Conservation (phyloP, 1,140 invertebrate genomes). For the Zaprionus inermis region DNA sequence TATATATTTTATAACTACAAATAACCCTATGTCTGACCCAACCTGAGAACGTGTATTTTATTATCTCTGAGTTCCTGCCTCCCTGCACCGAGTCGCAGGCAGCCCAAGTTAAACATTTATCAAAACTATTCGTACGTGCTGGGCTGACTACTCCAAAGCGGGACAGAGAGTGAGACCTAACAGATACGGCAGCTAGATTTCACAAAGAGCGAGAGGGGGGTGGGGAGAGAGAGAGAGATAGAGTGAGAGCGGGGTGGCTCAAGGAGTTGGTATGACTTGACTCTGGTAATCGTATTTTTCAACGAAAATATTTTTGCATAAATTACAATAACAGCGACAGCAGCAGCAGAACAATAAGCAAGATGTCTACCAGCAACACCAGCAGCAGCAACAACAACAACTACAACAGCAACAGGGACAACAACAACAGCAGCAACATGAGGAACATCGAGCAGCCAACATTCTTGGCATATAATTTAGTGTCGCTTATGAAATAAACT, state of each 20-base stretch:
- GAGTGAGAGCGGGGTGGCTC: conserved; percentile 6
- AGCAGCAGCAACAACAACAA: conserved; percentile 42
- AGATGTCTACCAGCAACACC: conserved; percentile 73
- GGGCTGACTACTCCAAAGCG: conserved; percentile 26
- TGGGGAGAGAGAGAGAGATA: not conserved
- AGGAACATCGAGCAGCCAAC: conserved; percentile 15
- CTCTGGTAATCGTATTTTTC: conserved; percentile 64
- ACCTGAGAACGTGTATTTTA: conserved; percentile 68
- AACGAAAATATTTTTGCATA: conserved; percentile 81
- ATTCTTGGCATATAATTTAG: conserved; percentile 80
- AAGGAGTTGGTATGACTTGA: conserved; percentile 42
- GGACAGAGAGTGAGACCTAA: conserved; percentile 3
- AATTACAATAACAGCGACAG: conserved; percentile 74
- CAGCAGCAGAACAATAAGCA: conserved; percentile 70
- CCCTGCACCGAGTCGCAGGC: not conserved
- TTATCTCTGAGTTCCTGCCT: conserved; percentile 48
- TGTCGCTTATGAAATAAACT: conserved; percentile 82
- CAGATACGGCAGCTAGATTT: conserved; percentile 21
- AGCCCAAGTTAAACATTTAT: conserved; percentile 50
- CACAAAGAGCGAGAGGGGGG: not conserved
- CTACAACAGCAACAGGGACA: conserved; percentile 36
- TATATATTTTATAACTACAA: conserved; percentile 1
- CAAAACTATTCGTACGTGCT: conserved; percentile 60
- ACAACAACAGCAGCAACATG: not conserved
- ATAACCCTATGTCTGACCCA: conserved; percentile 9